These are phyloP conservation scores for Neodontobutis hainanensis DNA, from an alignment of 2,113 vertebrate genomes.

Conservation along the genomic window DNA sequence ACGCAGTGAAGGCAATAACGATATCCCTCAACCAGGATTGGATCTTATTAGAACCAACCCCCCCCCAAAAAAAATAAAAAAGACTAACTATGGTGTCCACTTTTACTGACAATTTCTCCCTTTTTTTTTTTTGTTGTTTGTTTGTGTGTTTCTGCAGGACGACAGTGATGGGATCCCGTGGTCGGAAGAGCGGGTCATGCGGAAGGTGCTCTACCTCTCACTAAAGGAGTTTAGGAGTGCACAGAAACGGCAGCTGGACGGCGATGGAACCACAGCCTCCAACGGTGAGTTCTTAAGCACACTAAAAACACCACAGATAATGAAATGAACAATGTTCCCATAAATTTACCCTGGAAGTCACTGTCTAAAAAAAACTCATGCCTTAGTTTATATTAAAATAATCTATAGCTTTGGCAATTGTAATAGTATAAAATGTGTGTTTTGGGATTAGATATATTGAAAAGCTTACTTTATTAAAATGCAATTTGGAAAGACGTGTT, in stretches of 20 bases:
- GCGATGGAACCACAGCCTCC: constrained; percentile 85
- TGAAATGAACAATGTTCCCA: too few relatives aligned
- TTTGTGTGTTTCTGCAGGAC: constrained; percentile 82
- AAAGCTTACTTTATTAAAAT: too few relatives aligned
- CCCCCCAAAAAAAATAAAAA: too few relatives aligned
- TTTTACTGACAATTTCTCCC: constrained; percentile 4
- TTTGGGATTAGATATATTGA: too few relatives aligned
- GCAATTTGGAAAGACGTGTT: constrained; percentile 18
- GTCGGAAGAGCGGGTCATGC: constrained; percentile 98
- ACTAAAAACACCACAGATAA: background rate
- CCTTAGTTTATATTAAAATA: background rate
- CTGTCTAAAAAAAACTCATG: too few relatives aligned
- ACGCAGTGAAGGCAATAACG: too few relatives aligned
- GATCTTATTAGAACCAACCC: too few relatives aligned
- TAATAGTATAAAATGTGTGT: background rate
- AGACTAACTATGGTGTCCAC: too few relatives aligned
- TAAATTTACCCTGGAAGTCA: too few relatives aligned
- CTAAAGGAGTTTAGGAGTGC: constrained; percentile 99
- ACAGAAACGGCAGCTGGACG: constrained; percentile 93
- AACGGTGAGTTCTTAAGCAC: constrained; percentile 81
- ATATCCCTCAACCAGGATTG: too few relatives aligned
- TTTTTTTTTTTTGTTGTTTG: too few relatives aligned
- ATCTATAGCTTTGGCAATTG: background rate
- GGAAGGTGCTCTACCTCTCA: constrained; percentile 98
- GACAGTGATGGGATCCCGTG: constrained; percentile 99